These are phyloP conservation scores for Thalassarche chlororhynchos DNA, from an alignment of 2,113 vertebrate genomes.

Conservation along the genomic window DNA sequence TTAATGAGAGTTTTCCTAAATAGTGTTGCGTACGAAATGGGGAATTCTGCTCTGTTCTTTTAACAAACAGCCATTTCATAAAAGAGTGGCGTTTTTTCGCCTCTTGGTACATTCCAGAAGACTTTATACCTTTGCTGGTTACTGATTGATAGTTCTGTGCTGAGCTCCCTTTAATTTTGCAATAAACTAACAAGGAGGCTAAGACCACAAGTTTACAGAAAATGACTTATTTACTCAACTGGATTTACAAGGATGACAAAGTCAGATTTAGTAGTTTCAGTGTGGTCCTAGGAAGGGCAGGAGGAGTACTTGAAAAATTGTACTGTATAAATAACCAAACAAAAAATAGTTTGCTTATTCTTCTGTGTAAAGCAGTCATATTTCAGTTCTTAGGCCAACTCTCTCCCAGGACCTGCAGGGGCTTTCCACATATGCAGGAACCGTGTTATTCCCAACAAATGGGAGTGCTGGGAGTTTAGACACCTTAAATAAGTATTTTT, in stretches of 20 bases:
- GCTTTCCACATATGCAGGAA: background rate
- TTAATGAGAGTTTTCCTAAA: slow-evolving; percentile 74
- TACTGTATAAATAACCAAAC: slow-evolving; percentile 54
- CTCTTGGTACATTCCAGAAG: slow-evolving; percentile 63
- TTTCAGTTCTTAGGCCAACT: background rate
- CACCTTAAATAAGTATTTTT: background rate
- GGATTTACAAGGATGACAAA: slow-evolving; percentile 66
- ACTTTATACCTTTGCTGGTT: slow-evolving; percentile 75
- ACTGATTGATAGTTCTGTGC: slow-evolving; percentile 75
- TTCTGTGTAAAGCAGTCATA: background rate
- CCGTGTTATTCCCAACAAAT: background rate
- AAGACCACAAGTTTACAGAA: slow-evolving; percentile 77
- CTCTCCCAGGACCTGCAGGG: slow-evolving; percentile 5
- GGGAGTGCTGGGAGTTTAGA: background rate
- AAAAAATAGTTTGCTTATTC: slow-evolving; percentile 59
- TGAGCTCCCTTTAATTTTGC: slow-evolving; percentile 79
- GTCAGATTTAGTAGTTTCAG: slow-evolving; percentile 70
- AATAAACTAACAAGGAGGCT: slow-evolving; percentile 78
- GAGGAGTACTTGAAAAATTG: slow-evolving; percentile 54
- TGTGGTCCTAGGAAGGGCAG: slow-evolving; percentile 69
- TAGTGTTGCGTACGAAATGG: slow-evolving; percentile 10
- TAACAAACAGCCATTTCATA: slow-evolving; percentile 67
- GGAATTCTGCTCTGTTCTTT: slow-evolving; percentile 33
- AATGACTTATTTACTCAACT: slow-evolving; percentile 75
- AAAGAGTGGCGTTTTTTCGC: background rate